phyloP scores from a whole-genome alignment of 2,888 invertebrate genomes.

The Deladenus siricidicola region DNA sequence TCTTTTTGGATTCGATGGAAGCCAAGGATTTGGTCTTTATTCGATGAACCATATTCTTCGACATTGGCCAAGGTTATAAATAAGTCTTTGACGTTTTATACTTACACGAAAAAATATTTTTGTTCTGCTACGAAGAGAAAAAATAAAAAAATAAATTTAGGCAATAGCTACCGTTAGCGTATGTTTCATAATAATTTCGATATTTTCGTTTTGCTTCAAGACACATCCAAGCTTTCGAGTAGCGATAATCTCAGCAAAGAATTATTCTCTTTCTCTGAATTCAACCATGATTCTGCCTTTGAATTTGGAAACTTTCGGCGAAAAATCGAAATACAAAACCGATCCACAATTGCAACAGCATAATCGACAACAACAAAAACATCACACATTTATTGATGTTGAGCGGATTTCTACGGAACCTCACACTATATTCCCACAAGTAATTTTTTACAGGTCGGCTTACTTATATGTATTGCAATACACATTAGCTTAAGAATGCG shows the following conservation, averaged over 20 bases:
- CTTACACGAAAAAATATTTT: neutral
- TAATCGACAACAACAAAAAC: conserved; percentile 3
- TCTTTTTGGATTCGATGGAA: conserved; percentile 81
- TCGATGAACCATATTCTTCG: conserved; percentile 98
- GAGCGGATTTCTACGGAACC: conserved; percentile 41
- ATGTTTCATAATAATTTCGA: conserved; percentile 90
- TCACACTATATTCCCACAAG: conserved; percentile 40
- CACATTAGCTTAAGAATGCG: conserved; percentile 76
- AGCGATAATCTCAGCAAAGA: conserved; percentile 29
- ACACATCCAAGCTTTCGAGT: conserved; percentile 87
- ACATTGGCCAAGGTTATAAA: conserved; percentile 81
- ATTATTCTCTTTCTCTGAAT: too few species aligned
- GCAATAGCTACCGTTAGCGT: conserved; percentile 85
- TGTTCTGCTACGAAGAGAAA: neutral
- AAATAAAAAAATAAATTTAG: conserved; percentile 59
- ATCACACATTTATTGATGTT: conserved; percentile 17
- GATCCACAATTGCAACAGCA: conserved; percentile 6
- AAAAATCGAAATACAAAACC: conserved; percentile 16
- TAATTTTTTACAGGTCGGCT: conserved; percentile 16
- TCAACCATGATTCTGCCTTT: too few species aligned
- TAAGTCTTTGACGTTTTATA: neutral
- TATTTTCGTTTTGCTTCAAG: conserved; percentile 88
- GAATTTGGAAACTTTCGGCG: too few species aligned
- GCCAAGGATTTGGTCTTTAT: conserved; percentile 95
- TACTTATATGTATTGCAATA: conserved; percentile 20